Evolutionary conservation across 1,140 invertebrate species (phyloP).

Genomic region (Meloidogyne floridensis): DNA sequence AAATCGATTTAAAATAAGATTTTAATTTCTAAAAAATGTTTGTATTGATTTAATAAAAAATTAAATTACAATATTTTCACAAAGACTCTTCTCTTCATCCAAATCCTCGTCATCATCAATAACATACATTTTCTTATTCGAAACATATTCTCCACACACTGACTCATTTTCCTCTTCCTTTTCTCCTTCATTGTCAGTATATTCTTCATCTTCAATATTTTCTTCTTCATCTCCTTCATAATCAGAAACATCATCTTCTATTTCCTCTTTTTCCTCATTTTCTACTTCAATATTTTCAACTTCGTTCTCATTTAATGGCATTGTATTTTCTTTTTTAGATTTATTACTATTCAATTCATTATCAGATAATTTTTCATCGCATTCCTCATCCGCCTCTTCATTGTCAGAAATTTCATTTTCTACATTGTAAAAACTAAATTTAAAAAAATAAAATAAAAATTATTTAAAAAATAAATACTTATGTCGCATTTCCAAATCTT

Average conservation of each 20-base stretch:
- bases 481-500: slow-evolving; percentile 13
- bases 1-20: too few relatives aligned
- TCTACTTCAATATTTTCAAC: neutral
- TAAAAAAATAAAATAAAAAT: neutral
- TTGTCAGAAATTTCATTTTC: slow-evolving; percentile 14
- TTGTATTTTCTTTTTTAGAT: slow-evolving; percentile 9
- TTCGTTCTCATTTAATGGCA: neutral
- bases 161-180: slow-evolving; percentile 12
- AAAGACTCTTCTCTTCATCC: neutral
- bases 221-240: neutral
- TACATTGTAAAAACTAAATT: slow-evolving; percentile 22
- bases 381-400: neutral
- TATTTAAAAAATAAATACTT: neutral
- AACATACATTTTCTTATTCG: neutral
- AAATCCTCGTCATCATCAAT: neutral
- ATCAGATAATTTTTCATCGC: neutral
- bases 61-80: neutral
- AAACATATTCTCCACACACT: neutral
- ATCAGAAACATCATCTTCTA: neutral
- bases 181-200: neutral
- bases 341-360: neutral
- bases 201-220: slow-evolving; percentile 6
- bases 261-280: neutral
- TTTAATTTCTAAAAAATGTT: neutral
- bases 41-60: too few relatives aligned